A percentile compares a stretch with the other conserved stretches of the same genome.
These are phyloP conservation scores for Neolamprologus modestus DNA, from an alignment of 2,113 vertebrate species.

Conservation along the genomic window DNA sequence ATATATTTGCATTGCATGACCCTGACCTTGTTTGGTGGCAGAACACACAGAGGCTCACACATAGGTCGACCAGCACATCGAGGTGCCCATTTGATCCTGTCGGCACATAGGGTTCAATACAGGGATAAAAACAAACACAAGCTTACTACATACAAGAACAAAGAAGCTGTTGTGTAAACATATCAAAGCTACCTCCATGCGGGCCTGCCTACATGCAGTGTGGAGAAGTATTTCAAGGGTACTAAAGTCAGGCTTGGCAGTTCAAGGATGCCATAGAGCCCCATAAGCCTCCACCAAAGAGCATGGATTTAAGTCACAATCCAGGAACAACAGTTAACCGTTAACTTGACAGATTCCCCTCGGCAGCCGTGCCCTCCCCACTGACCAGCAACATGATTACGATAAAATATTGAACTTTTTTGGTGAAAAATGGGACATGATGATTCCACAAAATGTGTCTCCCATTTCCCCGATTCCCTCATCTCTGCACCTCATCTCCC, in stretches of 20 bases:
- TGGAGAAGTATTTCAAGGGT: neutral
- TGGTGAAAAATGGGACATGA: neutral
- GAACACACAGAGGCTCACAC: neutral
- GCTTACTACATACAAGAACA: neutral
- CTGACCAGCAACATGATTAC: slow-evolving; percentile 14
- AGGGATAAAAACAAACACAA: neutral
- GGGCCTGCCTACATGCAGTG: neutral
- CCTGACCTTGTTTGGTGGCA: neutral
- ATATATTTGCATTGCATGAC: neutral
- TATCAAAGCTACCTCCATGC: neutral
- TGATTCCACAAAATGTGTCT: neutral
- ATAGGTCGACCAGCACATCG: neutral
- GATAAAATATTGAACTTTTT: slow-evolving; percentile 1
- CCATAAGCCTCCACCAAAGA: neutral
- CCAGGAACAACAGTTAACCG: slow-evolving; percentile 3
- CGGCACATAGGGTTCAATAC: neutral
- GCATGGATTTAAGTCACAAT: slow-evolving; percentile 4
- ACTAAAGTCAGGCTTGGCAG: neutral
- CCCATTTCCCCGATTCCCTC: neutral
- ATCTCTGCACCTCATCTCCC: neutral
- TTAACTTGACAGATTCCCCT: slow-evolving; percentile 32
- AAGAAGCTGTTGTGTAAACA: neutral
- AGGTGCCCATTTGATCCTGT: neutral
- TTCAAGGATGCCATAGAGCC: neutral
- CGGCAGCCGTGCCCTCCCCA: neutral